phyloP scores from a whole-genome alignment of 2,888 invertebrate species.

The Cataglyphis livida region DNA sequence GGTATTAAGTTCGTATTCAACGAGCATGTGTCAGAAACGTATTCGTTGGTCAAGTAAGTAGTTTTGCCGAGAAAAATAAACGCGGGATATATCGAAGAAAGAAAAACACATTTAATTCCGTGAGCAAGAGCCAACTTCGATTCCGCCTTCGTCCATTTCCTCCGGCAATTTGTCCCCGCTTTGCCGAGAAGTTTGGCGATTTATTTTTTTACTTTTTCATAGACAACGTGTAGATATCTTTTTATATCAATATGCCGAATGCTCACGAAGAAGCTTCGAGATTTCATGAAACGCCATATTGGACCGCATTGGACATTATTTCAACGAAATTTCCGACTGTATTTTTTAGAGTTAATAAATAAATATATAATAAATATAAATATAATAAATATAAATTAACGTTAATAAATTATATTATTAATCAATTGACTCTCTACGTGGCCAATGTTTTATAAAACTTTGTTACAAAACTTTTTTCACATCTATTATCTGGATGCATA shows the following conservation, averaged over 20 bases:
- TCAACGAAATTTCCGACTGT: neutral
- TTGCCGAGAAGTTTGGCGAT: constrained; percentile 78
- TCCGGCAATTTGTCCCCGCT: constrained; percentile 62
- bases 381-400: too few relatives aligned
- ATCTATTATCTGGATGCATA: neutral
- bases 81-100: constrained; percentile 34
- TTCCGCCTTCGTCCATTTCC: constrained; percentile 56
- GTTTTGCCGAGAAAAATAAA: constrained; percentile 55
- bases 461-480: neutral
- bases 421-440: neutral
- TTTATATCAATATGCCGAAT: constrained; percentile 78
- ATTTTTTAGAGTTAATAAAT: neutral
- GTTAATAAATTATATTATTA: neutral
- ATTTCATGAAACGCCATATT: constrained; percentile 63
- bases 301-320: neutral
- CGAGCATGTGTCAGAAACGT: constrained; percentile 53
- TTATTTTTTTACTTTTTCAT: constrained; percentile 80
- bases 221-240: constrained; percentile 71
- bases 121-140: constrained; percentile 37
- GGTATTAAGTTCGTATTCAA: neutral
- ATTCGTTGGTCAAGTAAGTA: constrained; percentile 32
- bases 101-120: constrained; percentile 55
- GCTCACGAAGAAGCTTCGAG: constrained; percentile 71
- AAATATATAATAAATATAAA: too few relatives aligned
- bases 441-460: neutral